Base-by-base conservation (phyloP, 2,888 invertebrate genomes). In the Lepidochitona cinerea region DNA sequence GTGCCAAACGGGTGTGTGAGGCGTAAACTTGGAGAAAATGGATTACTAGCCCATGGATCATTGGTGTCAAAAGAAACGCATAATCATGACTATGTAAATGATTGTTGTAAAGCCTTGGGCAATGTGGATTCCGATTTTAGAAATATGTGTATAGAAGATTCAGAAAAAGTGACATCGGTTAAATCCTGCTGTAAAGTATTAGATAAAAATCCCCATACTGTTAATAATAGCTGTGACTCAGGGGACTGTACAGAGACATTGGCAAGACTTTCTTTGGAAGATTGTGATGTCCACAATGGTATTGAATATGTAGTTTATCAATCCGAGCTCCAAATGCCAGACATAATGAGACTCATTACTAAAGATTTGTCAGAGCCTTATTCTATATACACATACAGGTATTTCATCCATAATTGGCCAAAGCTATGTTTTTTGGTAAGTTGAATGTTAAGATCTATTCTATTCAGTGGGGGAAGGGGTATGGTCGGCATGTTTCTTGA, bases 321-420 rank as follows among this genome's bases (percentile, higher is more conserved):
- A 92, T 97, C 97, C 87, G 99, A 99, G 93, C 92, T 95, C 83
- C 98, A 99, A 92, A 98, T 99, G 97, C 96, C 97, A 87, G 96
- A 97, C 92, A 99, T 99, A 84, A 99, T 99, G 97, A 95, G 95
- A 92, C 94, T 99, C 89, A 99, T 99, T 91, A 98, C 98, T 90
- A 98, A 97, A 91, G 99, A 99, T 93, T 93, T 99, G 84, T 98
- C 98, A 76, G 99, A 99, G 93, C 99, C 99, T 52, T 99, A 99
- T 93, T 99, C 99, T 82, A 99, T 99, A 93, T 99, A 99, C 92
- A 99, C 99, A 37, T 99, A 99, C 93, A 95, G 99, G 92, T 99
- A 99, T 93, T 99, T 99, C 93, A 98, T 99, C 91, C 98, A 99
- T 92, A 99, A 99, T 92, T 99, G 99, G 99, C 99, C 99, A 90